phyloP scores from a whole-genome alignment of 64 coral and sea anemone species.

The Actinia tenebrosa region DNA sequence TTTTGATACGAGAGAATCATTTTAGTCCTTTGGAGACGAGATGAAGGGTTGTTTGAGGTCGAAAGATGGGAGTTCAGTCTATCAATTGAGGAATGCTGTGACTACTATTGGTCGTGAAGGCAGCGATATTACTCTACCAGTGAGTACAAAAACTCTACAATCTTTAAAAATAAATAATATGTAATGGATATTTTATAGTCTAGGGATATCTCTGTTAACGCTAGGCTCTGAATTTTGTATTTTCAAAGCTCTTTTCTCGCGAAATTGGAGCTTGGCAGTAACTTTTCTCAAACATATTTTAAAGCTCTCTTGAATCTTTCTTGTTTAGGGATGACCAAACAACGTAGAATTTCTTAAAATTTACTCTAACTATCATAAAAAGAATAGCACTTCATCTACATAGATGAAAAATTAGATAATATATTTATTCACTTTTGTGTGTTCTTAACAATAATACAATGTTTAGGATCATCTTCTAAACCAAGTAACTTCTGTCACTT shows the following conservation, averaged over 20 bases:
- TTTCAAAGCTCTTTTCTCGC: neutral
- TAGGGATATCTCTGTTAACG: neutral
- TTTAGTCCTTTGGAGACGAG: neutral
- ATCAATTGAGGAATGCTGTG: slow-evolving; percentile 43
- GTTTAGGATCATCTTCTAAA: too few relatives aligned
- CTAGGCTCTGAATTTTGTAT: neutral
- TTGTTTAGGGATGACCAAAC: neutral
- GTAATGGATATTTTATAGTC: neutral
- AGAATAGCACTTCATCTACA: too few relatives aligned
- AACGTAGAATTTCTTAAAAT: neutral
- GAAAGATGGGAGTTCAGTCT: slow-evolving; percentile 43
- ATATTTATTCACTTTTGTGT: too few relatives aligned
- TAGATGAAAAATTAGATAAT: too few relatives aligned
- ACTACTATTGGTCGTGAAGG: slow-evolving; percentile 59
- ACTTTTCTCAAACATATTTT: too few relatives aligned
- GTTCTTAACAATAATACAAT: neutral
- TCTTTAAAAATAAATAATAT: neutral
- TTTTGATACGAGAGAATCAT: neutral
- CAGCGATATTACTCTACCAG: slow-evolving; percentile 45
- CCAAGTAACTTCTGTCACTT: too few relatives aligned
- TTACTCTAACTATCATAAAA: neutral
- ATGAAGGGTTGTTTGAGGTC: slow-evolving; percentile 59
- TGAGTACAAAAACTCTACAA: neutral
- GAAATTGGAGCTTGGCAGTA: neutral
- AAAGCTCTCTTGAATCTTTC: too few relatives aligned